Evolutionary conservation across 2,113 vertebrate species (phyloP).

Genomic region (Ceyx melanurus): DNA sequence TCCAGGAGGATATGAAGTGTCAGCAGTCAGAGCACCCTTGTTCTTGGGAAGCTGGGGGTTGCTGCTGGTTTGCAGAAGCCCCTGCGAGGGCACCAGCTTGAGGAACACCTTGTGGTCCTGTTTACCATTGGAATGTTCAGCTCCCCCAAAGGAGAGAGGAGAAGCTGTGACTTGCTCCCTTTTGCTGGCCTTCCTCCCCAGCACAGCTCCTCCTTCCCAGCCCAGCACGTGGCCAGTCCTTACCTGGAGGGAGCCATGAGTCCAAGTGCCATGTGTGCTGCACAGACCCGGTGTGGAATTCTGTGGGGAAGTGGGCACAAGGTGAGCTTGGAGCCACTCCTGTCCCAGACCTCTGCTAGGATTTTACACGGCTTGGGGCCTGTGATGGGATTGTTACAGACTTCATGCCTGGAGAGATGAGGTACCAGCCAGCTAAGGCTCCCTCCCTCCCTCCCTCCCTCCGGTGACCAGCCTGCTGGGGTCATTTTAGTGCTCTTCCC

Average conservation of each 20-base stretch:
- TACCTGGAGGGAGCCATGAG: accelerated
- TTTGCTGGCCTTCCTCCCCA: background rate
- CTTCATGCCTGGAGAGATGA: background rate
- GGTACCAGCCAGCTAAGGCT: background rate
- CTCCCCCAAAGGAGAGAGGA: background rate
- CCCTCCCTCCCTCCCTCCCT: background rate
- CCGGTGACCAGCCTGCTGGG: background rate
- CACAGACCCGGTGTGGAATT: accelerated
- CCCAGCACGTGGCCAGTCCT: accelerated
- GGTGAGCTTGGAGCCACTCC: background rate
- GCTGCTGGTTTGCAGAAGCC: background rate
- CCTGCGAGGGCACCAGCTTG: background rate
- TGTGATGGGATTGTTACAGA: background rate
- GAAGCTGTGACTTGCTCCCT: background rate
- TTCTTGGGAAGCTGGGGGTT: background rate
- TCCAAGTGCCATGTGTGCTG: accelerated
- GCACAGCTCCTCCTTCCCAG: background rate
- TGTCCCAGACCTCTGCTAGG: background rate
- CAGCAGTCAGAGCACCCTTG: background rate
- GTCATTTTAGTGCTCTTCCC: background rate
- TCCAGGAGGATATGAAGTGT: background rate
- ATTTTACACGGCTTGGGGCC: background rate
- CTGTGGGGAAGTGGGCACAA: accelerated
- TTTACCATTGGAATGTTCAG: background rate
- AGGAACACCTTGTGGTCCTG: background rate